Percentiles rank a stretch among this genome's conserved stretches.
phyloP scores from a whole-genome alignment of 2,797 vertebrate genomes.

The Cygnus olor region DNA sequence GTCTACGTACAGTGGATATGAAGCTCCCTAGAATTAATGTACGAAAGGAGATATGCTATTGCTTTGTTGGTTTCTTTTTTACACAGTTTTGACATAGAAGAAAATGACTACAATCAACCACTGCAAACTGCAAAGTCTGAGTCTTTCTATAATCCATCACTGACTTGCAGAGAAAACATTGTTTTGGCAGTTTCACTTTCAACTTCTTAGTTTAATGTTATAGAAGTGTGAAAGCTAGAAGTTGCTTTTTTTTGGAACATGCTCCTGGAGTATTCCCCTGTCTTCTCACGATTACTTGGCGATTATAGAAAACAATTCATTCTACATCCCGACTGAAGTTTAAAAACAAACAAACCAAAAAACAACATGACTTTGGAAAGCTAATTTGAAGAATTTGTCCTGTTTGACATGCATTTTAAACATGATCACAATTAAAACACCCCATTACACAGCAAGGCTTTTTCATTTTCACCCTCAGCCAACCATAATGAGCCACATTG shows the following conservation, averaged over 20 bases:
- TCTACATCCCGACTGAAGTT: neutral
- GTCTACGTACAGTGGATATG: neutral
- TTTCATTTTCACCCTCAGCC: neutral
- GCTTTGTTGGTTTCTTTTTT: neutral
- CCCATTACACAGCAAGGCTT: neutral
- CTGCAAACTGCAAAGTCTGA: neutral
- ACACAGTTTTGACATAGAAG: neutral
- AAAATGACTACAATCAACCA: neutral
- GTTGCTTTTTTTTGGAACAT: neutral
- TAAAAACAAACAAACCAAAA: neutral
- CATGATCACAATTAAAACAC: neutral
- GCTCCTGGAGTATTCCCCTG: neutral
- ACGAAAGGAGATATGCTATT: neutral
- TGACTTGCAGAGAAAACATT: neutral
- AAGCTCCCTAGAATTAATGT: neutral
- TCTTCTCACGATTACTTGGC: neutral
- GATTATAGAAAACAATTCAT: neutral
- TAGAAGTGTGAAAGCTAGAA: neutral
- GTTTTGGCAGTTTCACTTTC: neutral
- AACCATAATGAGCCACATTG: neutral
- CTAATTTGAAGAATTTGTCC: neutral
- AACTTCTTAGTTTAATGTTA: neutral
- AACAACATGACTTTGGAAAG: neutral
- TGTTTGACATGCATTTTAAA: neutral
- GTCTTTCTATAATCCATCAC: neutral